A percentile compares a stretch with the other conserved stretches of the same genome.
These are phyloP conservation scores for Odocoileus virginianus DNA, from an alignment of 2,113 vertebrate species.

Conservation along the genomic window DNA sequence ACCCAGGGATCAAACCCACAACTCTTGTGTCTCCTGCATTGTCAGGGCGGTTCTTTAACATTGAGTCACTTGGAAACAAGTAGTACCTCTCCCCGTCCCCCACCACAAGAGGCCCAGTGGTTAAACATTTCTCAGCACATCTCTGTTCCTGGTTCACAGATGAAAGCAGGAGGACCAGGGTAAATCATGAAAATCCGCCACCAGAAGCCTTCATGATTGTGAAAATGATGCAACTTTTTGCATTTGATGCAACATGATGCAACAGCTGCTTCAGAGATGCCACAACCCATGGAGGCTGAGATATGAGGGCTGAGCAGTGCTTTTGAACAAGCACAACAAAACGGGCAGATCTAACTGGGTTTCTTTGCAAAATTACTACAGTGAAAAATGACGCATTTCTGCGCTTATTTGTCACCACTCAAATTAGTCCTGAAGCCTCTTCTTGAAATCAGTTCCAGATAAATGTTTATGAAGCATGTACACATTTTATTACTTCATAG, in stretches of 20 bases:
- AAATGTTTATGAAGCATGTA: background rate
- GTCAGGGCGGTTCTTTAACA: background rate
- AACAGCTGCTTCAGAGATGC: background rate
- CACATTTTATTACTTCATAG: background rate
- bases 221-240: background rate
- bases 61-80: background rate
- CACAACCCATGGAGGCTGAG: background rate
- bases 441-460: background rate
- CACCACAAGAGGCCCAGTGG: background rate
- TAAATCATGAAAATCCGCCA: background rate
- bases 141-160: background rate
- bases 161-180: background rate
- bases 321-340: background rate
- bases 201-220: background rate
- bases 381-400: background rate
- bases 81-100: background rate
- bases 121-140: background rate
- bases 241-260: background rate
- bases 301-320: background rate
- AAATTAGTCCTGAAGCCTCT: background rate
- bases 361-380: background rate
- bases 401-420: background rate
- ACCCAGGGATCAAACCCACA: background rate
- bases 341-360: background rate
- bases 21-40: background rate